Evolutionary conservation across 2,888 invertebrate species (phyloP).

Genomic region (Oegoconia quadripuncta): DNA sequence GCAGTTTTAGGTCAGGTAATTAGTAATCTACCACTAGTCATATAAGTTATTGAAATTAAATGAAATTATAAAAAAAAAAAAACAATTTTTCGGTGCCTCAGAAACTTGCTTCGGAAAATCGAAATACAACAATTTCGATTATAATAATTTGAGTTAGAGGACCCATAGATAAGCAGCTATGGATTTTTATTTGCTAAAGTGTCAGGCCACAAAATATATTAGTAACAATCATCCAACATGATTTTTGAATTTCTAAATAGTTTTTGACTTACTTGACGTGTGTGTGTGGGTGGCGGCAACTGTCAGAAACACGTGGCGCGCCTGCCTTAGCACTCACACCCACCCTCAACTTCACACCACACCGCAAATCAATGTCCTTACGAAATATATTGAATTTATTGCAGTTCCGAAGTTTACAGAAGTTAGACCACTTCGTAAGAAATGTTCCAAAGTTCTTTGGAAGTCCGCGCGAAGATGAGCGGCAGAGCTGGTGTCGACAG

Average conservation of each 20-base stretch:
- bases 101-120: too few species aligned
- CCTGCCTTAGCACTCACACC: slow-evolving; percentile 20
- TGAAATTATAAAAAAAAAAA: too few species aligned
- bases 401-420: slow-evolving; percentile 18
- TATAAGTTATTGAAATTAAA: too few species aligned
- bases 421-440: slow-evolving; percentile 35
- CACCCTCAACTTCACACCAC: slow-evolving; percentile 31
- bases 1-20: too few species aligned
- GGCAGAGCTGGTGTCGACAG: slow-evolving; percentile 62
- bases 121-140: too few species aligned
- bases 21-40: too few species aligned
- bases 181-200: too few species aligned
- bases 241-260: background rate
- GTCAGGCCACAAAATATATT: background rate
- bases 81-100: too few species aligned
- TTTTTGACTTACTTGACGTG: slow-evolving; percentile 61
- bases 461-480: slow-evolving; percentile 49
- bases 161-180: too few species aligned
- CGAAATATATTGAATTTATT: slow-evolving; percentile 21
- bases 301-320: slow-evolving; percentile 36
- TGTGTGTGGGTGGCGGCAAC: slow-evolving; percentile 51
- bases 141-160: too few species aligned
- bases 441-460: slow-evolving; percentile 39
- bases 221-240: background rate
- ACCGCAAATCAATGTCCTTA: slow-evolving; percentile 27